A percentile compares a stretch with the other conserved stretches of the same genome.
phyloP scores from a whole-genome alignment of 2,797 vertebrate species.

The Lophius americanus region DNA sequence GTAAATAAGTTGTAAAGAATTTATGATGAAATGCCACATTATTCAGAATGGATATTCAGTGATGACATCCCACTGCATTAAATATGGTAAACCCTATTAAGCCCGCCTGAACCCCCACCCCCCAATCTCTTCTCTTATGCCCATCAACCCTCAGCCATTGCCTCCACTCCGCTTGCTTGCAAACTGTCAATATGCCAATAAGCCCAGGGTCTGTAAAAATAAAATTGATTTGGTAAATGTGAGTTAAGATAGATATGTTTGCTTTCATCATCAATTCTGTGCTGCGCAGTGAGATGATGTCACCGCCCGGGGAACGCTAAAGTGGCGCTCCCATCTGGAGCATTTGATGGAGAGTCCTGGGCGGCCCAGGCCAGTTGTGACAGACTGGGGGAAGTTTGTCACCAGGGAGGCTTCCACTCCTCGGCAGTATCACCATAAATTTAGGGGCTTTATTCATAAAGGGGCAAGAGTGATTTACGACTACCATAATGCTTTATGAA shows the following conservation, averaged over 20 bases:
- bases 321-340: conserved; percentile 93
- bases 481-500: conserved; percentile 90
- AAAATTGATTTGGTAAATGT: conserved; percentile 99
- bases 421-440: conserved; percentile 97
- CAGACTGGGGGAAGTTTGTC: conserved; percentile 92
- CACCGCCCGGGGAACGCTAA: conserved; percentile 97
- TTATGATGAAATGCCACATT: conserved; percentile 98
- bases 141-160: conserved; percentile 48
- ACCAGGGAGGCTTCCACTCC: conserved; percentile 93
- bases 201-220: conserved; percentile 94
- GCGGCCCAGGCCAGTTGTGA: conserved; percentile 82
- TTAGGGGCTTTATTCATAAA: conserved; percentile 91
- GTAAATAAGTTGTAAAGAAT: conserved; percentile 98
- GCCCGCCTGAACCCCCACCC: conserved; percentile 54
- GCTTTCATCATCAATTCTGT: conserved; percentile 99
- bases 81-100: conserved; percentile 98
- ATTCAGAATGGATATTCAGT: conserved; percentile 93
- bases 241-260: conserved; percentile 99
- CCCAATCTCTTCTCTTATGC: conserved; percentile 12
- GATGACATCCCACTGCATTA: conserved; percentile 97
- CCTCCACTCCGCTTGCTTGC: conserved; percentile 44
- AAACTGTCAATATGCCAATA: conserved; percentile 99
- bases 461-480: conserved; percentile 76
- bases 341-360: conserved; percentile 90
- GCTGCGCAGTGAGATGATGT: conserved; percentile 93